These are phyloP conservation scores for Dendropsophus ebraccatus DNA, from an alignment of 2,113 vertebrate genomes.

Conservation along the genomic window DNA sequence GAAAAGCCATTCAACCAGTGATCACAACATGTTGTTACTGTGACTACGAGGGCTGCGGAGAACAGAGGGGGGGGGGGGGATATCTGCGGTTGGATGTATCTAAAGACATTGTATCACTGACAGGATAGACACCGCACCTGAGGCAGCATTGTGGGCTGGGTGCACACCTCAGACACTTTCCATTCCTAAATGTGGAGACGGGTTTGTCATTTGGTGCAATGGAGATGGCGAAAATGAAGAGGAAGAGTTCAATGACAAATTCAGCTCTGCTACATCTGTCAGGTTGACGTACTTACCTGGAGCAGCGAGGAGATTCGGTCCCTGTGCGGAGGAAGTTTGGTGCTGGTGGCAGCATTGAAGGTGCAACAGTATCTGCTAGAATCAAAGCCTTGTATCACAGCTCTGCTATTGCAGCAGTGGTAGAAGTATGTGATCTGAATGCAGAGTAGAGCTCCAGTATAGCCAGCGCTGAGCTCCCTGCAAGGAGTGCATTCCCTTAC, in stretches of 20 bases:
- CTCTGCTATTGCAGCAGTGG: neutral
- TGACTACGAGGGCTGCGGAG: neutral
- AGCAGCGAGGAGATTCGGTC: neutral
- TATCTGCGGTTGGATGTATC: neutral
- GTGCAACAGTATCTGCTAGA: neutral
- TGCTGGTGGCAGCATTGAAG: constrained; percentile 1
- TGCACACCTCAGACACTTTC: neutral
- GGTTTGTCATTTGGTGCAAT: neutral
- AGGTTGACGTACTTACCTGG: constrained; percentile 37
- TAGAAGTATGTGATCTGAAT: constrained; percentile 29
- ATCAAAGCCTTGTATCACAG: neutral
- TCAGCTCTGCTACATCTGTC: neutral
- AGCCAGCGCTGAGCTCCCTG: neutral
- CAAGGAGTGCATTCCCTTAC: constrained; percentile 42
- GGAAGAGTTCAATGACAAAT: too few species aligned
- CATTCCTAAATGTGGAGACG: neutral
- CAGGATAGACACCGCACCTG: neutral
- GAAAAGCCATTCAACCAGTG: neutral
- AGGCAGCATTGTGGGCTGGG: neutral
- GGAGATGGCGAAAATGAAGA: neutral
- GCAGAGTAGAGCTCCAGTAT: neutral
- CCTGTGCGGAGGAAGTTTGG: constrained; percentile 22
- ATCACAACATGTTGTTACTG: constrained; percentile 25
- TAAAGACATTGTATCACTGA: neutral
- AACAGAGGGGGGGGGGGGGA: neutral